A percentile compares a stretch with the other conserved stretches of the same genome.
phyloP scores from a whole-genome alignment of 1,140 invertebrate species.

The Choristoneura fumiferana region DNA sequence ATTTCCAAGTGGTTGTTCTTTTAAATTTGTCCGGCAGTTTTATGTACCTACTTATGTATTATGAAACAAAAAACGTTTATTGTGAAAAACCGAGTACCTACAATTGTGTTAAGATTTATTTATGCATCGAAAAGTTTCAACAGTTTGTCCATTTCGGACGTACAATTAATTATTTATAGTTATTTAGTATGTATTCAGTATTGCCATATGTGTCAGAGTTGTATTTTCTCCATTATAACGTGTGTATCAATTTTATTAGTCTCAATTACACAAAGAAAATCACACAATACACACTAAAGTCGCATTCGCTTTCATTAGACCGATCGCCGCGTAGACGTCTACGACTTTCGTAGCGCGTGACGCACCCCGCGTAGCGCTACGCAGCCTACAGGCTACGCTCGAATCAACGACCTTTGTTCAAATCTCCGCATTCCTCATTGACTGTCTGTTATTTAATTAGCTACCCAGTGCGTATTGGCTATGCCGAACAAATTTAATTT shows the following conservation, averaged over 20 bases:
- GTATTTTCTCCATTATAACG: too few relatives aligned
- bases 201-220: too few relatives aligned
- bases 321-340: conserved; percentile 48
- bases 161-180: too few relatives aligned
- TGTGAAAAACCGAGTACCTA: too few relatives aligned
- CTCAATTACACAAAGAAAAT: conserved; percentile 11
- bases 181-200: too few relatives aligned
- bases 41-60: too few relatives aligned
- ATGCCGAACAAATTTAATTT: conserved; percentile 6
- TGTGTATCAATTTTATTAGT: neutral
- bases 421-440: conserved; percentile 36
- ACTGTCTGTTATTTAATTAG: neutral
- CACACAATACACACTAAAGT: conserved; percentile 7
- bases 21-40: too few relatives aligned
- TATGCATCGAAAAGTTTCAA: too few relatives aligned
- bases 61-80: too few relatives aligned
- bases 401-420: conserved; percentile 45
- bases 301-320: neutral
- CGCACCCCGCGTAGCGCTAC: conserved; percentile 58
- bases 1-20: too few relatives aligned
- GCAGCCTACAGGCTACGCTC: conserved; percentile 35
- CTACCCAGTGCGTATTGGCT: neutral
- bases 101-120: too few relatives aligned
- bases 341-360: conserved; percentile 63
- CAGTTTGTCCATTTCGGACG: too few relatives aligned